A percentile compares a stretch with the other conserved stretches of the same genome.
These are phyloP conservation scores for Athetis lepigone DNA, from an alignment of 2,888 invertebrate species.

Conservation along the genomic window DNA sequence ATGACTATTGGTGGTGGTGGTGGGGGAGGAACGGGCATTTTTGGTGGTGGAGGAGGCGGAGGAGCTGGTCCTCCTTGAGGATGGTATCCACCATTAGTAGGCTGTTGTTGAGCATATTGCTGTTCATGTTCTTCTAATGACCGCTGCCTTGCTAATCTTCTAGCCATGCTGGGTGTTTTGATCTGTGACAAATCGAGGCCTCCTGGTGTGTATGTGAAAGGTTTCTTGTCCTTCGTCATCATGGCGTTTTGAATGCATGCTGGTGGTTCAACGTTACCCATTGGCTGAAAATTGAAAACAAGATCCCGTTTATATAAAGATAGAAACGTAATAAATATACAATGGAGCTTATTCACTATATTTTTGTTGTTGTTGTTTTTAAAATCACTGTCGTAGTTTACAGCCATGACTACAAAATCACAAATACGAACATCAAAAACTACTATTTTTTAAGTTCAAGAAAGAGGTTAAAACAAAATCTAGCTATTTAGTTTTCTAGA, in stretches of 20 bases:
- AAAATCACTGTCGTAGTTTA: not conserved
- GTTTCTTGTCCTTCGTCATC: slow-evolving; percentile 99
- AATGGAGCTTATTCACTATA: rapidly evolving
- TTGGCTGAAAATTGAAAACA: slow-evolving; percentile 81
- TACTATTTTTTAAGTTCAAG: not conserved
- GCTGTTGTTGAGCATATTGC: slow-evolving; percentile 74
- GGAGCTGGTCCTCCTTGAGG: slow-evolving; percentile 82
- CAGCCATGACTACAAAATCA: not conserved
- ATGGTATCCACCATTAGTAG: slow-evolving; percentile 74
- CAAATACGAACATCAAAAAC: not conserved
- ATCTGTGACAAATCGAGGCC: slow-evolving; percentile 97
- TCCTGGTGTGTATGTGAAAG: slow-evolving; percentile 98
- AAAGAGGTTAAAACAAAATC: not conserved
- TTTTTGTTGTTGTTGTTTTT: not conserved
- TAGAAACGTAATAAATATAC: not conserved
- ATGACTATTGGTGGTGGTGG: slow-evolving; percentile 92
- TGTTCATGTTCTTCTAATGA: slow-evolving; percentile 91
- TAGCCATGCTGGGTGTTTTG: slow-evolving; percentile 96
- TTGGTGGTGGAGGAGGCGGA: slow-evolving; percentile 87
- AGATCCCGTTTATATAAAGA: not conserved
- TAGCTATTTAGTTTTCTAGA: not conserved
- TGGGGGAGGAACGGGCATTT: slow-evolving; percentile 87
- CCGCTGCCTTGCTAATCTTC: slow-evolving; percentile 92
- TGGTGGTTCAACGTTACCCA: slow-evolving; percentile 93
- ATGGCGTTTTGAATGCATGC: slow-evolving; percentile 97